These are phyloP conservation scores for Leptopilina boulardi DNA, from an alignment of 1,140 invertebrate species.

Conservation along the genomic window DNA sequence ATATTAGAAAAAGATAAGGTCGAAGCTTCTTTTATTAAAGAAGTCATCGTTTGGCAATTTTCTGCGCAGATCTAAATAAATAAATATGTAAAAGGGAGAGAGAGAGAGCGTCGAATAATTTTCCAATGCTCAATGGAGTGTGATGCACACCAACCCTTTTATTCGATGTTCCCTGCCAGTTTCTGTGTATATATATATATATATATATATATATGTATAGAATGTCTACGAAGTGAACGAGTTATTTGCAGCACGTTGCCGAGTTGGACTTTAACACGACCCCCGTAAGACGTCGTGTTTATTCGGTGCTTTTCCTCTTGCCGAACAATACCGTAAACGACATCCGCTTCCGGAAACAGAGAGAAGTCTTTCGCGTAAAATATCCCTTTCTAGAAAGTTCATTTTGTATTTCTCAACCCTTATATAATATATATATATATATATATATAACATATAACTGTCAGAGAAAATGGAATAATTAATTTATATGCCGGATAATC, in stretches of 20 bases:
- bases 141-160: neutral
- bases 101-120: constrained; percentile 15
- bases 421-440: too few species aligned
- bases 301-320: constrained; percentile 24
- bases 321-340: constrained; percentile 32
- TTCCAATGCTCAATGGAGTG: neutral
- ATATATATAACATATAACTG: too few species aligned
- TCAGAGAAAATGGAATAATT: neutral
- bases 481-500: neutral
- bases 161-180: neutral
- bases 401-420: neutral
- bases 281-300: constrained; percentile 27
- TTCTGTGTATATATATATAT: too few species aligned
- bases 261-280: constrained; percentile 29
- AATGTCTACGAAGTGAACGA: constrained; percentile 14
- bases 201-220: neutral
- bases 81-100: constrained; percentile 23
- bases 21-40: neutral
- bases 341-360: constrained; percentile 31
- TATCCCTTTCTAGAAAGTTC: constrained; percentile 8
- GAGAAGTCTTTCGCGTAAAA: constrained; percentile 22
- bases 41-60: neutral
- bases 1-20: too few species aligned
- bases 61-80: constrained; percentile 10
- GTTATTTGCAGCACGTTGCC: constrained; percentile 27